Evolutionary conservation across 2,888 invertebrate genomes (phyloP).

Genomic region (Scaptodrosophila latifasciaeformis): DNA sequence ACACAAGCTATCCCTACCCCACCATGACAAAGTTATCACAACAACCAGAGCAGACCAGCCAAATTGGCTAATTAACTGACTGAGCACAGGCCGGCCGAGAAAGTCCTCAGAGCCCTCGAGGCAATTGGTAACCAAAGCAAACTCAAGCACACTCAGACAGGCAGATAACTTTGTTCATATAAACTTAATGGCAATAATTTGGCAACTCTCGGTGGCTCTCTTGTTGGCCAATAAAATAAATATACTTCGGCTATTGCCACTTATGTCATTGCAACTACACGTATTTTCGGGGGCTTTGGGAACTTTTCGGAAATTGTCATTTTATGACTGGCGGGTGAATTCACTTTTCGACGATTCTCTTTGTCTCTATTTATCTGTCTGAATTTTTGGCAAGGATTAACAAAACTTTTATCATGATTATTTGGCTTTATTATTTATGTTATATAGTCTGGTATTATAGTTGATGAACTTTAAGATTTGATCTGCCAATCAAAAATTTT

Average conservation of each 20-base stretch:
- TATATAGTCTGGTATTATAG: background rate
- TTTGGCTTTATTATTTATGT: background rate
- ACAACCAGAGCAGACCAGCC: constrained; percentile 18
- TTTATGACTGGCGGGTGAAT: constrained; percentile 2
- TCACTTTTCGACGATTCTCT: constrained; percentile 18
- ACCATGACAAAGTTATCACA: background rate
- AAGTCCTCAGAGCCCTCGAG: background rate
- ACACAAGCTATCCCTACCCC: background rate
- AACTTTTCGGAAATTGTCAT: constrained; percentile 37
- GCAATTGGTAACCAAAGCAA: background rate
- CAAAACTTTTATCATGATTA: constrained; percentile 6
- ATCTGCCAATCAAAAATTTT: too few species aligned
- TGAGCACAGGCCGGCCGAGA: background rate
- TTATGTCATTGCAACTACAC: constrained; percentile 51
- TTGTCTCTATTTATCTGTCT: constrained; percentile 25
- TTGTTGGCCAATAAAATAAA: constrained; percentile 58
- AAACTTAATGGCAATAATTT: constrained; percentile 62
- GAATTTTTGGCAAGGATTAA: constrained; percentile 9
- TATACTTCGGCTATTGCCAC: constrained; percentile 48
- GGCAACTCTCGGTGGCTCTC: constrained; percentile 49
- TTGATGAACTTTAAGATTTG: background rate
- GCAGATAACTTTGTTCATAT: constrained; percentile 32
- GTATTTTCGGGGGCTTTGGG: too few species aligned
- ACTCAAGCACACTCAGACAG: constrained; percentile 11
- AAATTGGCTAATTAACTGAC: constrained; percentile 56